These are phyloP conservation scores for Monochamus alternatus DNA, from an alignment of 2,888 invertebrate genomes.

Conservation along the genomic window DNA sequence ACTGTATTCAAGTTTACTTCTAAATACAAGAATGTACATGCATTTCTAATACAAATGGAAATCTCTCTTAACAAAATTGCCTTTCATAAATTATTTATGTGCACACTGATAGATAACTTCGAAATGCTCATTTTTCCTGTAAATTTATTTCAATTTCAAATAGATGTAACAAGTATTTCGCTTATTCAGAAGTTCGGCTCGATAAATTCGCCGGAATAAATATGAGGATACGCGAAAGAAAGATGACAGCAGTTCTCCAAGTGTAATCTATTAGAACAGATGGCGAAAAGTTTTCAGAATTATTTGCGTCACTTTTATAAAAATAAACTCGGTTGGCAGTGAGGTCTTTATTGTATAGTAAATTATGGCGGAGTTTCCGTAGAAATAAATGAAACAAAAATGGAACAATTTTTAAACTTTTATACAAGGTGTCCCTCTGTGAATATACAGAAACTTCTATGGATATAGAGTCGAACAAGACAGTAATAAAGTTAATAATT, in stretches of 20 bases:
- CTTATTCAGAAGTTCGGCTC: not conserved
- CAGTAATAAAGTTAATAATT: no score
- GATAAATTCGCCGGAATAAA: not conserved
- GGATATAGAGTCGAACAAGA: no score
- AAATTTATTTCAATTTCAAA: not conserved
- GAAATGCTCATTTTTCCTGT: not conserved
- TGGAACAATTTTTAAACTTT: no score
- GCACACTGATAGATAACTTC: not conserved
- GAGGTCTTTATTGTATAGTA: not conserved
- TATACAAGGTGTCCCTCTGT: no score
- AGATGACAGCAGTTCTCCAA: slow-evolving; percentile 1
- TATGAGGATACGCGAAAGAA: not conserved
- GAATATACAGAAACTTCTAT: no score
- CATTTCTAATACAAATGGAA: not conserved
- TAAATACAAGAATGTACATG: not conserved
- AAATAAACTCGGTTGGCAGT: not conserved
- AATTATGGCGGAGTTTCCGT: not conserved
- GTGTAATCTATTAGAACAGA: slow-evolving; percentile 1
- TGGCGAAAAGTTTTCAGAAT: not conserved
- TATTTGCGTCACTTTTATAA: not conserved
- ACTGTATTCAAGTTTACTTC: no score
- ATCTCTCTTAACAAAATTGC: not conserved
- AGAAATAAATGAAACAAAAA: not conserved
- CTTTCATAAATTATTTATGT: not conserved
- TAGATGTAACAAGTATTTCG: not conserved